Evolutionary conservation across 1,140 invertebrate species (phyloP).

Genomic region (Chlorops oryzae): DNA sequence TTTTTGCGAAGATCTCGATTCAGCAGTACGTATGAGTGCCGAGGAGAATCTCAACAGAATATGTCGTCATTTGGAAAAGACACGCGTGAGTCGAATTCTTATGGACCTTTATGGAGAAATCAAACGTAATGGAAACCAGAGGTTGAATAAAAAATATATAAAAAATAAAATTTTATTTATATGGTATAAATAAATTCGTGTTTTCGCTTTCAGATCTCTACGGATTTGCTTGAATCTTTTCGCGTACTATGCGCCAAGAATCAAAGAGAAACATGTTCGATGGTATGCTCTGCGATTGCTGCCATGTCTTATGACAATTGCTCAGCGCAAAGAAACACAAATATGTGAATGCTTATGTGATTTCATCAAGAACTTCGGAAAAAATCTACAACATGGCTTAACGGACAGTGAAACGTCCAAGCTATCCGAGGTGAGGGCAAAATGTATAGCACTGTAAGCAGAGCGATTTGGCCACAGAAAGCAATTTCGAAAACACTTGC

Average conservation of each 20-base stretch:
- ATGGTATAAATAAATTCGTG: neutral
- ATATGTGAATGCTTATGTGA: slow-evolving; percentile 66
- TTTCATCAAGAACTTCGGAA: slow-evolving; percentile 63
- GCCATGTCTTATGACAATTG: slow-evolving; percentile 63
- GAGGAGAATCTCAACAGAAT: slow-evolving; percentile 76
- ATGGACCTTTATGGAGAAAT: slow-evolving; percentile 78
- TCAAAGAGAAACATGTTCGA: slow-evolving; percentile 68
- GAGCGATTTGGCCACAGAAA: too few relatives aligned
- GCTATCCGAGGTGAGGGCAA: slow-evolving; percentile 49
- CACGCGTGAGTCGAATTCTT: slow-evolving; percentile 62
- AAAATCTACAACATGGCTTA: slow-evolving; percentile 64
- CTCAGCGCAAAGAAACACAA: slow-evolving; percentile 62
- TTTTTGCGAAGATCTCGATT: slow-evolving; percentile 68
- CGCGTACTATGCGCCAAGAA: slow-evolving; percentile 61
- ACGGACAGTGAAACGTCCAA: slow-evolving; percentile 63
- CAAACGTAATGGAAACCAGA: slow-evolving; percentile 62
- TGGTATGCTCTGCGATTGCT: slow-evolving; percentile 68
- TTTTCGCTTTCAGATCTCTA: slow-evolving; percentile 54
- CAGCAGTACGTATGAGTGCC: slow-evolving; percentile 70
- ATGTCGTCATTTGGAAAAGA: slow-evolving; percentile 57
- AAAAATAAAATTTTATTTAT: too few relatives aligned
- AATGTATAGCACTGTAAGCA: too few relatives aligned
- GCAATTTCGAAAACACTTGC: too few relatives aligned
- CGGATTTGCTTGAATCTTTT: slow-evolving; percentile 70
- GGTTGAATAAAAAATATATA: slow-evolving; percentile 16